A percentile compares a stretch with the other conserved stretches of the same genome.
phyloP scores from a whole-genome alignment of 2,797 vertebrate species.

The Synanceia verrucosa region DNA sequence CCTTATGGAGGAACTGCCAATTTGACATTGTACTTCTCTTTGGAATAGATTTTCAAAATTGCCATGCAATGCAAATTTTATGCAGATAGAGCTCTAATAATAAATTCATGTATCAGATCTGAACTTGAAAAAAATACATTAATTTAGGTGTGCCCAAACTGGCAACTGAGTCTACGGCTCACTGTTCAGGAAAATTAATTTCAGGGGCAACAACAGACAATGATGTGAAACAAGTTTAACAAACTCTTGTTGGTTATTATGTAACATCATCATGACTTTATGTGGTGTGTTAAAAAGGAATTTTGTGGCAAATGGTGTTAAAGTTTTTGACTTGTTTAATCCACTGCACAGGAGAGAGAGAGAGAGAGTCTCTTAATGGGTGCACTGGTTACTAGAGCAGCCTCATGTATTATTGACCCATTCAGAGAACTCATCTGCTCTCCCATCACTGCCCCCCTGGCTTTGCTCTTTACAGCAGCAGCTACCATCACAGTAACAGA shows the following conservation, averaged over 20 bases:
- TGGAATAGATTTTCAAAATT: no score
- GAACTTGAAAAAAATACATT: no score
- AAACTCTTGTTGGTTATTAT: constrained; percentile 8
- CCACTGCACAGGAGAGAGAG: constrained; percentile 1
- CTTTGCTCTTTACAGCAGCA: constrained; percentile 35
- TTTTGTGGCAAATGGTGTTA: neutral
- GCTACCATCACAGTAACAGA: constrained; percentile 43
- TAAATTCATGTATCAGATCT: no score
- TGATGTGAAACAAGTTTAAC: neutral
- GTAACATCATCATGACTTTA: neutral
- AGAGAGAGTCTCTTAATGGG: constrained; percentile 40
- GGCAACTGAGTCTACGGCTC: neutral
- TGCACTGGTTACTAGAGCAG: constrained; percentile 56
- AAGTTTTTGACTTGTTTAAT: constrained; percentile 15
- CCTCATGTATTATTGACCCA: constrained; percentile 76
- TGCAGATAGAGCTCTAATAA: no score
- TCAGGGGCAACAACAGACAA: neutral
- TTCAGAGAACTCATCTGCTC: constrained; percentile 49
- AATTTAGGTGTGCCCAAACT: neutral
- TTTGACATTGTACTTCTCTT: no score
- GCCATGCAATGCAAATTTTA: no score
- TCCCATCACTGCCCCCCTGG: constrained; percentile 38
- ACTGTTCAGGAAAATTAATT: neutral
- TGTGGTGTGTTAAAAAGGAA: neutral
- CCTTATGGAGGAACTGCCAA: no score